Conservation (phyloP, 2,113 vertebrate genomes). For the Merops nubicus region DNA sequence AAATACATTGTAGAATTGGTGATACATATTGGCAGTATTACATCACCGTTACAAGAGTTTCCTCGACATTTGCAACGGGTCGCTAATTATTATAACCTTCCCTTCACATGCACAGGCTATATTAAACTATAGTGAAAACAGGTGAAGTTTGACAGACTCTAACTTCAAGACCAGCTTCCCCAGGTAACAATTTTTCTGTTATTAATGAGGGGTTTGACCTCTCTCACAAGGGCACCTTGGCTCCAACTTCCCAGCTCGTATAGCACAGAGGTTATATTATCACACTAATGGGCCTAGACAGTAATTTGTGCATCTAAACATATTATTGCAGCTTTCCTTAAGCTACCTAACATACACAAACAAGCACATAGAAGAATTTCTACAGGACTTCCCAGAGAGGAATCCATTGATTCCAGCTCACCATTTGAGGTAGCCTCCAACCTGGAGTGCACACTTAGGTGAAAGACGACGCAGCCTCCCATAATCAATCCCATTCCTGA, state of each 20-base stretch:
- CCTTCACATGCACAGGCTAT: slow-evolving; percentile 49
- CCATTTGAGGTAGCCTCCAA: not conserved
- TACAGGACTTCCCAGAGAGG: not conserved
- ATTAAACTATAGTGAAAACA: slow-evolving; percentile 73
- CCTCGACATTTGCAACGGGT: not conserved
- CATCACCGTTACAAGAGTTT: not conserved
- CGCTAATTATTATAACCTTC: slow-evolving; percentile 22
- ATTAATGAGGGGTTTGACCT: slow-evolving; percentile 46
- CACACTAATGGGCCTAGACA: slow-evolving; percentile 48
- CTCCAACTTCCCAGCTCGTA: slow-evolving; percentile 66
- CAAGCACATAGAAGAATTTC: not conserved
- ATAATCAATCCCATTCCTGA: not conserved
- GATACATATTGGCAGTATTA: not conserved
- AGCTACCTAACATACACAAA: not conserved
- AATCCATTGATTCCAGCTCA: not conserved
- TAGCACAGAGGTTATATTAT: slow-evolving; percentile 56
- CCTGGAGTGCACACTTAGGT: not conserved
- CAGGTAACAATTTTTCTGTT: slow-evolving; percentile 65
- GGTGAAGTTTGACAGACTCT: slow-evolving; percentile 79
- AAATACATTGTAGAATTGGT: not conserved
- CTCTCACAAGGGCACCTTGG: slow-evolving; percentile 68
- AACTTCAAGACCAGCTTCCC: slow-evolving; percentile 61
- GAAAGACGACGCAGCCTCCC: not conserved
- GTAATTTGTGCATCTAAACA: not conserved
- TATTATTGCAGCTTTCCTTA: not conserved